Evolutionary conservation across 2,797 vertebrate species (phyloP), one percentile per base, ranked within the genome.

Genomic region (Delichon dasypus): DNA sequence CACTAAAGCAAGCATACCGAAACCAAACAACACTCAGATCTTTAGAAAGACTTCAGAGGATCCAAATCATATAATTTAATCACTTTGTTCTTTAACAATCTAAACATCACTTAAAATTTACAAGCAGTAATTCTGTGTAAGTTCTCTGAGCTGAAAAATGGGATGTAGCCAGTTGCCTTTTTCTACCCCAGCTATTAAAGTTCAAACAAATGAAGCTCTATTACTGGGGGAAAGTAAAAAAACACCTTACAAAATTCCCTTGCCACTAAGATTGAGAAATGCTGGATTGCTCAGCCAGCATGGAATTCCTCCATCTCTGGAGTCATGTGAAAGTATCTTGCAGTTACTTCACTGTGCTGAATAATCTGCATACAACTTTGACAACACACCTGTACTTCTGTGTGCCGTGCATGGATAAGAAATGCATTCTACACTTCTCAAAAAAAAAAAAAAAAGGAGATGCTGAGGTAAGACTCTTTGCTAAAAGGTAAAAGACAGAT

Each of bases 11-110:
- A 97, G 80, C 23, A 2, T 62, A 91, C 71, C 61, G 76, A 92
- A 95, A 96, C 85, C 85, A 96, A 96, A 94, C 81, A 94, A 83
- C 87, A 89, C 73, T 87, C 87, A 86, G 58, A 88, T 78, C 83
- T 83, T 78, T 26, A 96, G 71, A 94, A 93, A 89, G 89, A 81
- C 88, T 96, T 79, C 48, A 91, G 42, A 90, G 79, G 53, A 87
- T 89, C 34, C 80, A 92, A 90, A 81, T 93, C 25, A 91, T 57
- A 66, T 85, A 96, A 91, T 84, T 95, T 90, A 94, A 89, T 89
- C 75, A 70, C 79, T 74, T 94, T 86, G 85, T 93, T 94, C 91
- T 96, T 91, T 81, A 93, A 93, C 91, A 94, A 90, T 76, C 73
- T 85, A 90, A 93, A 88, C 77, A 91, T 85, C 81, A 60, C 84